Evolutionary conservation across 2,797 vertebrate genomes (phyloP).

Genomic region (Cacajao melanocephalus): DNA sequence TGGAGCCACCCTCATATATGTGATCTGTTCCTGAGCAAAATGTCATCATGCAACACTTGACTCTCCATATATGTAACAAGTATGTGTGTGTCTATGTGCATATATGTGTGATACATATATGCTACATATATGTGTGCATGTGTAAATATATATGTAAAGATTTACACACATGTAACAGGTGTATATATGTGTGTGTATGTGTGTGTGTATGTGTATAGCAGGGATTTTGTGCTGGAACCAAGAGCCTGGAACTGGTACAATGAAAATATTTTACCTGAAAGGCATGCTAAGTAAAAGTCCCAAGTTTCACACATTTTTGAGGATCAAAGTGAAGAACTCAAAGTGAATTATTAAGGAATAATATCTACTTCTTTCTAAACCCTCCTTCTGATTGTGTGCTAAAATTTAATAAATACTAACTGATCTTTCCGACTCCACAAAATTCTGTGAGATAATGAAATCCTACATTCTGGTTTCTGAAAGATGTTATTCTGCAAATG

Average conservation of each 20-base stretch:
- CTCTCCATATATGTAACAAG: not conserved
- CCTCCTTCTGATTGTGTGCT: not conserved
- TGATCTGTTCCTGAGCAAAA: not conserved
- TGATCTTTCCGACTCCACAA: not conserved
- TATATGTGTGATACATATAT: not conserved
- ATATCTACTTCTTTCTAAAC: not conserved
- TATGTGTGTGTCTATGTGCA: not conserved
- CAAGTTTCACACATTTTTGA: not conserved
- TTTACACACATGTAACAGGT: not conserved
- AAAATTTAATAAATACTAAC: constrained; percentile 39
- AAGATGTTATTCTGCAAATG: not conserved
- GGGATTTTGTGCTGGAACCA: not conserved
- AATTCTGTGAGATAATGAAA: not conserved
- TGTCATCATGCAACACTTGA: not conserved
- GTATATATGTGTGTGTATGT: not conserved
- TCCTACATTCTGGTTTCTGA: not conserved
- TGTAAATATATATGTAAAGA: not conserved
- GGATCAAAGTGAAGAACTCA: not conserved
- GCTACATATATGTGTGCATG: not conserved
- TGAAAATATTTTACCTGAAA: not conserved
- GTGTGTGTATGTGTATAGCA: not conserved
- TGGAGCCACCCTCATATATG: not conserved
- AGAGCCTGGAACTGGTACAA: not conserved
- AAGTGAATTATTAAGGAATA: not conserved
- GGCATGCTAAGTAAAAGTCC: not conserved